phyloP scores from a whole-genome alignment of 2,113 vertebrate species.

The Chunga burmeisteri region DNA sequence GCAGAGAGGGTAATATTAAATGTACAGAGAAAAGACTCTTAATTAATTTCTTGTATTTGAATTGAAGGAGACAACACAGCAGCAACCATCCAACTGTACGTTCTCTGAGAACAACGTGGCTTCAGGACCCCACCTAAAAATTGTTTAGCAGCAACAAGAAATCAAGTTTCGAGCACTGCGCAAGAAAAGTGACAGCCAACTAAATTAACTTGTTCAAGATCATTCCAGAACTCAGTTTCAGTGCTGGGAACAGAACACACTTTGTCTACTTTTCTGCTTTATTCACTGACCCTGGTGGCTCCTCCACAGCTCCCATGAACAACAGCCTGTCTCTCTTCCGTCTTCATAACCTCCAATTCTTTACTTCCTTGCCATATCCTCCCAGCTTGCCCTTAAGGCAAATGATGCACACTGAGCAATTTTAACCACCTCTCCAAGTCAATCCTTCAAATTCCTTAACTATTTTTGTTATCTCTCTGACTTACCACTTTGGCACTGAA shows the following conservation, averaged over 20 bases:
- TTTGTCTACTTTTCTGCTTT: background rate
- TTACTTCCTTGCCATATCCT: background rate
- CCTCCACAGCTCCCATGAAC: background rate
- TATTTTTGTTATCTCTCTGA: background rate
- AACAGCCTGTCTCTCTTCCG: background rate
- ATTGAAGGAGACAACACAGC: background rate
- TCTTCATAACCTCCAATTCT: background rate
- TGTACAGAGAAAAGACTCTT: background rate
- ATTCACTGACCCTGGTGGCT: background rate
- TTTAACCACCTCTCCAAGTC: background rate
- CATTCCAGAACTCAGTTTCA: background rate
- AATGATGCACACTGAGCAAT: background rate
- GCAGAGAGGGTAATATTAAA: background rate
- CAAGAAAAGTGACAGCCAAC: background rate
- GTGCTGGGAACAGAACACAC: background rate
- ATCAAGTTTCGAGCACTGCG: background rate
- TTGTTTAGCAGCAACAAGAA: background rate
- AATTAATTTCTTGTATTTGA: background rate
- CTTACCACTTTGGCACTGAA: background rate
- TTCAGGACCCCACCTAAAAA: background rate
- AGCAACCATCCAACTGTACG: background rate
- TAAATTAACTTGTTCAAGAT: background rate
- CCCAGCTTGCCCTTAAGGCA: background rate
- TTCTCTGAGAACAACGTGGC: background rate
- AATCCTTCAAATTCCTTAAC: background rate